Evolutionary conservation across 2,888 invertebrate genomes (phyloP).

Genomic region (Dione juno): DNA sequence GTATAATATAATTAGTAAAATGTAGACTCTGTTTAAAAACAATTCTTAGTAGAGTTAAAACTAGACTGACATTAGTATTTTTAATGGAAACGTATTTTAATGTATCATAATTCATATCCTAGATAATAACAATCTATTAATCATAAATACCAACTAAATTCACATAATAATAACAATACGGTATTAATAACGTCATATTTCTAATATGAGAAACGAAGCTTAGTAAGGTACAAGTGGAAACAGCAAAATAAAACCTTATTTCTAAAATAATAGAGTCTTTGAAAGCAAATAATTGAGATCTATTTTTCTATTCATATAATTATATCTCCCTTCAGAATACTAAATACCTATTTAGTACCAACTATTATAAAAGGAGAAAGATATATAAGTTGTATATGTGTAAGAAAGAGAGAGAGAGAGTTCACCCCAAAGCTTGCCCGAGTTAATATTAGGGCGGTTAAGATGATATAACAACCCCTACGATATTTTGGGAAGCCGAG

Average conservation of each 20-base stretch:
- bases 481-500: constrained; percentile 65
- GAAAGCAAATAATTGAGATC: constrained; percentile 26
- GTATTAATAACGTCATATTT: constrained; percentile 41
- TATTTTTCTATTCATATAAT: constrained; percentile 79
- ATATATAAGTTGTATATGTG: constrained; percentile 45
- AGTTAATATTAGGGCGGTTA: constrained; percentile 62
- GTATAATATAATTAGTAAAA: too few species aligned
- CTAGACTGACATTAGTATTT: background rate
- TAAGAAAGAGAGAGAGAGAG: constrained; percentile 58
- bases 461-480: constrained; percentile 55
- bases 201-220: constrained; percentile 32
- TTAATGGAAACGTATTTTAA: constrained; percentile 1
- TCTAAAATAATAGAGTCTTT: constrained; percentile 34
- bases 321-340: constrained; percentile 81
- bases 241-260: constrained; percentile 49
- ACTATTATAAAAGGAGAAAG: constrained; percentile 62
- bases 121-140: constrained; percentile 27
- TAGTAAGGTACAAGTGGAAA: constrained; percentile 1
- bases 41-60: background rate
- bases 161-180: constrained; percentile 39
- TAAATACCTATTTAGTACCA: constrained; percentile 81
- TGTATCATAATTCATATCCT: background rate
- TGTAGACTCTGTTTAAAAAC: too few species aligned
- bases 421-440: constrained; percentile 69
- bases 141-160: constrained; percentile 29